Conservation (phyloP, 2,797 vertebrate species). For the Harpagifer antarcticus region DNA sequence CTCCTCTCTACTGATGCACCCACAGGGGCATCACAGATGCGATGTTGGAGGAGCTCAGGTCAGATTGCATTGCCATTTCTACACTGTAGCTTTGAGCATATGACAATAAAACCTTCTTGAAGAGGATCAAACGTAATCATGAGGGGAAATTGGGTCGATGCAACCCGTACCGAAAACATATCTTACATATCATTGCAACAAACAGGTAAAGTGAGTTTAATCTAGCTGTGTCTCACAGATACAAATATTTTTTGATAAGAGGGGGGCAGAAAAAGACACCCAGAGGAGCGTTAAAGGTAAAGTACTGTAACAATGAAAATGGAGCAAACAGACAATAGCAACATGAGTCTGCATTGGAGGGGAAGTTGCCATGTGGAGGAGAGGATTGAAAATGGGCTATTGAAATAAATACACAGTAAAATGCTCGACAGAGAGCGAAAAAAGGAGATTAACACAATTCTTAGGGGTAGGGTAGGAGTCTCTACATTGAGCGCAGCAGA, state of each 20-base stretch:
- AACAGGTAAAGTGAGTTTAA: neutral
- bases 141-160: neutral
- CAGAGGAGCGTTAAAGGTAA: neutral
- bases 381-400: conserved; percentile 21
- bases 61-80: too few relatives aligned
- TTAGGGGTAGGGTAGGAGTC: conserved; percentile 1
- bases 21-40: too few relatives aligned
- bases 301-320: neutral
- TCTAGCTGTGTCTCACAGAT: neutral
- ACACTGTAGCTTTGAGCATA: too few relatives aligned
- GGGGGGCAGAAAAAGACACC: neutral
- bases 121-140: neutral
- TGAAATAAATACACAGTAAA: conserved; percentile 6
- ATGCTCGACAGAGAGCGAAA: conserved; percentile 4
- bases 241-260: neutral
- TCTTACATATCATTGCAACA: neutral
- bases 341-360: conserved; percentile 3
- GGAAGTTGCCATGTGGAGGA: conserved; percentile 41
- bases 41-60: too few relatives aligned
- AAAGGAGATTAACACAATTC: conserved; percentile 18
- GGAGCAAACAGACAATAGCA: conserved; percentile 13
- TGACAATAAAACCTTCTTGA: too few relatives aligned
- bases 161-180: neutral
- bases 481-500: conserved; percentile 20
- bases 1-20: too few relatives aligned